Conservation (phyloP, 2,888 invertebrate species). For the Aethes cnicana region DNA sequence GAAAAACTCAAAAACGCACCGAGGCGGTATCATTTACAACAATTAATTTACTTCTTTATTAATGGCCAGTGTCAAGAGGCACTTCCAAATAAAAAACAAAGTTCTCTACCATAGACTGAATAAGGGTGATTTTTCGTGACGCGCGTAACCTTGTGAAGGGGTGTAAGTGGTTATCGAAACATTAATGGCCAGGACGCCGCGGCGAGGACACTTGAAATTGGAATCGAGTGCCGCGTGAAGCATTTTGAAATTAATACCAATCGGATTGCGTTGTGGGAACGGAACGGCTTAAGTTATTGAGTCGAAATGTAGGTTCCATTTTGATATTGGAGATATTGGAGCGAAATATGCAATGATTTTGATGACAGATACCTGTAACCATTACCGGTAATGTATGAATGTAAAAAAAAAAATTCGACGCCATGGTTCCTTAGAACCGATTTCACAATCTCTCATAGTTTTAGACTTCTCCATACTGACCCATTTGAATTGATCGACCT, state of each 20-base stretch:
- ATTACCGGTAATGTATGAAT: too few relatives aligned
- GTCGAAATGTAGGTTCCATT: too few relatives aligned
- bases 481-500: too few relatives aligned
- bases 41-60: constrained; percentile 63
- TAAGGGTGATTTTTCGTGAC: constrained; percentile 39
- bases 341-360: too few relatives aligned
- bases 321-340: constrained; percentile 19
- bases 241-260: constrained; percentile 62
- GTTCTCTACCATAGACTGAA: constrained; percentile 31
- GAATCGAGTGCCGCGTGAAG: constrained; percentile 49
- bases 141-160: constrained; percentile 43
- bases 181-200: constrained; percentile 62
- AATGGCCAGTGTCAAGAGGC: constrained; percentile 70
- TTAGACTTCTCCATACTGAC: too few relatives aligned
- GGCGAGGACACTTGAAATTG: constrained; percentile 60
- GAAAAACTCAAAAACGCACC: constrained; percentile 60
- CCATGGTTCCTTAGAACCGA: too few relatives aligned
- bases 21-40: constrained; percentile 63
- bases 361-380: too few relatives aligned
- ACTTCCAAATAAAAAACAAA: constrained; percentile 34
- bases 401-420: too few relatives aligned
- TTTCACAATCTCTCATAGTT: too few relatives aligned
- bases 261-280: constrained; percentile 37
- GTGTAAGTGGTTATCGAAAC: constrained; percentile 70
- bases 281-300: too few relatives aligned